Conservation (phyloP, 1,140 invertebrate species). For the Helicoverpa armigera region DNA sequence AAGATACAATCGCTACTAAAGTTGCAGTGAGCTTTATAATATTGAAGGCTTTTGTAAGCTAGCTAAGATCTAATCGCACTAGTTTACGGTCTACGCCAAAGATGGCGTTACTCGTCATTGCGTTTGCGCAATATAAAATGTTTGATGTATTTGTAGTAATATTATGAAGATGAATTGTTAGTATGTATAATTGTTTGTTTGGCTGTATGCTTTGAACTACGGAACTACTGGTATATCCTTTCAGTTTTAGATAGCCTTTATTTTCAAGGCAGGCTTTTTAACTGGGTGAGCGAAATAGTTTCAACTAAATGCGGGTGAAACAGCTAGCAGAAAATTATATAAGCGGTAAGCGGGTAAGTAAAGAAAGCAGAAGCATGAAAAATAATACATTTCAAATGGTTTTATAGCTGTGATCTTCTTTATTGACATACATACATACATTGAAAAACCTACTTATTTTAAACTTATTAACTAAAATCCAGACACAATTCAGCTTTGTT, state of each 20-base stretch:
- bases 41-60: background rate
- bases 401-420: slow-evolving; percentile 18
- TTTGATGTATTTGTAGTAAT: background rate
- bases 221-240: no score
- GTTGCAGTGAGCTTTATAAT: background rate
- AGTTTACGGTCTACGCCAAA: background rate
- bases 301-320: no score
- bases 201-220: no score
- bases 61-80: no score
- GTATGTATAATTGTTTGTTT: no score
- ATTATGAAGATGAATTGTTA: no score
- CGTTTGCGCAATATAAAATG: background rate
- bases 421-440: slow-evolving; percentile 8
- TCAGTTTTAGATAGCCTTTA: no score
- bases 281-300: no score
- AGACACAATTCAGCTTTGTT: slow-evolving; percentile 4
- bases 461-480: background rate
- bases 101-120: background rate
- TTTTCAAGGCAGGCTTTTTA: no score
- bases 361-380: background rate
- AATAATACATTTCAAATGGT: background rate
- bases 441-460: slow-evolving; percentile 4
- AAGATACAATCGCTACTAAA: background rate
- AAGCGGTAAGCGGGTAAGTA: no score
- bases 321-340: no score